Percentiles rank a stretch among this genome's conserved stretches.
Conservation (phyloP, 2,888 invertebrate species). For the Ormyrus labotus region DNA sequence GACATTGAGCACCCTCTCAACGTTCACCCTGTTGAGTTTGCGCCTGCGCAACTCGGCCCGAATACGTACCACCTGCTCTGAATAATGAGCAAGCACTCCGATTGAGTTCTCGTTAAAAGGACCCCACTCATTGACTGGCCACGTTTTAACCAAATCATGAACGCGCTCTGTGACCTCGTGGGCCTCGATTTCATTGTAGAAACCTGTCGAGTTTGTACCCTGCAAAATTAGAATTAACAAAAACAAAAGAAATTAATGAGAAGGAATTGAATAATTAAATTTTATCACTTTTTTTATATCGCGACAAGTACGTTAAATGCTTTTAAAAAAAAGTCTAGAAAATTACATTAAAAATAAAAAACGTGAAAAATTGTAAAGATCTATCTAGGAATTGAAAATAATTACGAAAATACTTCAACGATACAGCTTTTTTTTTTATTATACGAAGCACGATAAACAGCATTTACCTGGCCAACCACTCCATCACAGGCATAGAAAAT, state of each 20-base stretch:
- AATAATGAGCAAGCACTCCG: conserved; percentile 90
- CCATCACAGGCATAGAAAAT: conserved; percentile 89
- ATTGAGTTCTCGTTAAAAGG: conserved; percentile 86
- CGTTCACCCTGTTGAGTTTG: conserved; percentile 85
- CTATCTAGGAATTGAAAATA: too few species aligned
- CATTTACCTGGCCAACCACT: conserved; percentile 85
- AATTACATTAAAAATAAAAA: too few species aligned
- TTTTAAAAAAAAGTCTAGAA: too few species aligned
- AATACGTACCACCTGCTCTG: conserved; percentile 87
- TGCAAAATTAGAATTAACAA: conserved; percentile 49
- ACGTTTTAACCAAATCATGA: conserved; percentile 82
- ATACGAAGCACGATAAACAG: too few species aligned
- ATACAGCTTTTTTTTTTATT: too few species aligned
- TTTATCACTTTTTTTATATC: too few species aligned
- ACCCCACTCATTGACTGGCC: conserved; percentile 86
- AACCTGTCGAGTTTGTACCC: conserved; percentile 82
- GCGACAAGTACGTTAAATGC: too few species aligned
- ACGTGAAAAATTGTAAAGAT: too few species aligned
- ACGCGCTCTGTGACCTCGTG: conserved; percentile 88
- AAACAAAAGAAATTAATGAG: too few species aligned
- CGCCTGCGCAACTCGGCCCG: conserved; percentile 86
- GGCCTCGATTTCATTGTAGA: conserved; percentile 89
- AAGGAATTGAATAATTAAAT: too few species aligned
- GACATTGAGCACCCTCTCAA: conserved; percentile 89
- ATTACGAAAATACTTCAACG: too few species aligned